phyloP scores from a whole-genome alignment of 2,113 vertebrate genomes.

The Channa argus region DNA sequence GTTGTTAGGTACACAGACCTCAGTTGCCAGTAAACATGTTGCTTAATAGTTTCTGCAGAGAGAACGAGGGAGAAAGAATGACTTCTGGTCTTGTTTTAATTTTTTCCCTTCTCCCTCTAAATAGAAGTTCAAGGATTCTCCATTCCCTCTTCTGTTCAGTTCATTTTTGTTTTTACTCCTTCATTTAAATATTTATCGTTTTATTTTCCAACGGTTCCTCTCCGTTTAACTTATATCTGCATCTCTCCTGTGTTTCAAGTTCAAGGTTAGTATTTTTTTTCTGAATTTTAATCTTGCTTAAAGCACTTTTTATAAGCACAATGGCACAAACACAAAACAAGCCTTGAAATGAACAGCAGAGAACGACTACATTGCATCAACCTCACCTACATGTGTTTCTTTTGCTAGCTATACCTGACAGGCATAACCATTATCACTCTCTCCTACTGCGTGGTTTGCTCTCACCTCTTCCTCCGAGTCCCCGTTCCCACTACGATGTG shows the following conservation, averaged over 20 bases:
- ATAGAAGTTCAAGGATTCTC: background rate
- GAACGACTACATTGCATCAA: background rate
- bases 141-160: background rate
- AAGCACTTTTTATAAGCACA: background rate
- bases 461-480: conserved; percentile 22
- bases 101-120: conserved; percentile 14
- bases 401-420: background rate
- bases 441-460: background rate
- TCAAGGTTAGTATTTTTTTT: background rate
- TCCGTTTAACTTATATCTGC: background rate
- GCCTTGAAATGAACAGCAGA: background rate
- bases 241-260: background rate
- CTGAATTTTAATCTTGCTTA: background rate
- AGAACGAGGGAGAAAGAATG: background rate
- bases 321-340: background rate
- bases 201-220: background rate
- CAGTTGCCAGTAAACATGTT: conserved; percentile 84
- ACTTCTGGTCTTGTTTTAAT: conserved; percentile 3
- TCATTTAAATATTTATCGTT: background rate
- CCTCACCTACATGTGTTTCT: conserved; percentile 3
- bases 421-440: background rate
- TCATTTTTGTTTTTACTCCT: background rate
- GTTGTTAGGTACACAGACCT: conserved; percentile 82
- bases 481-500: conserved; percentile 7
- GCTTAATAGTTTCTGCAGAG: conserved; percentile 48